Evolutionary conservation across 2,797 vertebrate genomes (phyloP).

Genomic region (Platalea minor): DNA sequence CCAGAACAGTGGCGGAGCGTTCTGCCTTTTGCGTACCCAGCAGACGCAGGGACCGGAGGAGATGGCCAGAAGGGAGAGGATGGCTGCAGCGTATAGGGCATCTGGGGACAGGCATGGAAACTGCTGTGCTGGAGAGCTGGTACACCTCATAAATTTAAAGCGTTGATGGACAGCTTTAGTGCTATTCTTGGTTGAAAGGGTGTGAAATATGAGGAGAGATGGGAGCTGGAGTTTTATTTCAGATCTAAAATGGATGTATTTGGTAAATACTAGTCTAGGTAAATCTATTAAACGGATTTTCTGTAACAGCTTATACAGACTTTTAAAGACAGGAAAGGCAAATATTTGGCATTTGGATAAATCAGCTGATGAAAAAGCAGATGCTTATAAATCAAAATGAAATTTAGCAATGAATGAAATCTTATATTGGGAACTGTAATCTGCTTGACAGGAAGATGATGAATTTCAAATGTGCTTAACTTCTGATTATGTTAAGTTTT

Average conservation of each 20-base stretch:
- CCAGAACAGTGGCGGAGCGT: not conserved
- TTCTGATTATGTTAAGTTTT: not conserved
- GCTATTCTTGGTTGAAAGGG: not conserved
- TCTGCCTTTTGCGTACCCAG: not conserved
- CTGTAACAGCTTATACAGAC: not conserved
- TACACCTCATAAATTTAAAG: not conserved
- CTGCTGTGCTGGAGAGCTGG: not conserved
- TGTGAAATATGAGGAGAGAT: not conserved
- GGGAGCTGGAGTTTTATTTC: not conserved
- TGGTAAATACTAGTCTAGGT: not conserved
- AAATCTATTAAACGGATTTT: not conserved
- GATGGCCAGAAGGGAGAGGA: not conserved
- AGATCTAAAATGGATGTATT: not conserved
- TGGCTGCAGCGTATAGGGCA: not conserved
- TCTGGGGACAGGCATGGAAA: not conserved
- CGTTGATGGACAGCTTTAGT: not conserved
- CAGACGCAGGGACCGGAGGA: not conserved
- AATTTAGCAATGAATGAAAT: not conserved
- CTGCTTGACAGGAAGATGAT: not conserved
- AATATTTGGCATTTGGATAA: not conserved
- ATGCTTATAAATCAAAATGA: not conserved
- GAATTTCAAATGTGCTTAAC: not conserved
- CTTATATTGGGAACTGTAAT: not conserved
- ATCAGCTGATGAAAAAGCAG: not conserved
- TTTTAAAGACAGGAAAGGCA: not conserved